Base-by-base conservation (phyloP, 1,140 invertebrate species). In the Pantala flavescens region DNA sequence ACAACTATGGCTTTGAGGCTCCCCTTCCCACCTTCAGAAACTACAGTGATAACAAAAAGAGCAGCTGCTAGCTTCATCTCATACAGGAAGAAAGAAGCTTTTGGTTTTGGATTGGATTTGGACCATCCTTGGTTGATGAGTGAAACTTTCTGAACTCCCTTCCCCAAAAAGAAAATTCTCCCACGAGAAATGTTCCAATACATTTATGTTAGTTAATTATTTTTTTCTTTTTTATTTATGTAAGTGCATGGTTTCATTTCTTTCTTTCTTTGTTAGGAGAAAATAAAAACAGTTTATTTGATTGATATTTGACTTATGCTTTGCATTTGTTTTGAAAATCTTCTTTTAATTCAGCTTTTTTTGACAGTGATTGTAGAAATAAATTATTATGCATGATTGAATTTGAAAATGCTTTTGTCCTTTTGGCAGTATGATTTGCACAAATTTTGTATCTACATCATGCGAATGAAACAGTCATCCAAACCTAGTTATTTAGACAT, bases 21-120 rank as follows among this genome's bases (percentile, higher is more conserved):
- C 49, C 49, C 49, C 49, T 63, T 63, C 49, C 49, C 49, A 63
- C 49, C 49, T 63, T 63, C 49, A 63, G 49, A 63, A 63, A 63
- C 49, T 63, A 63, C 49, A 63, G 49, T 63, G 12, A 63, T 63
- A 63, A 63, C 49, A 63, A 63, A 63, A 63, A 63, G 49, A 63
- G 49, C 49, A 63, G 49, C 49, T 7, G 49, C 49, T 63, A 63
- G 49, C 49, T 63, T 63, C 49, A 63, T 63, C 49, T 63, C n/a
- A 19, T 63, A 19, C n/a, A 63, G 49, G 49, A 63, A 63, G 49
- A 63, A 63, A 63, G 49, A 63, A 63, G 49, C 49, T 63, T 7
- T 63, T 63, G 3, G 28, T 3, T 63, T 63, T 63, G 3, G 49
- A 12, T 7, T 21, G n/a, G n/a, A n/a, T n/a, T n/a, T n/a, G 12